Percentiles rank a stretch among this genome's conserved stretches.
phyloP scores from a whole-genome alignment of 2,888 invertebrate genomes.

The Scaptodrosophila latifasciaeformis region DNA sequence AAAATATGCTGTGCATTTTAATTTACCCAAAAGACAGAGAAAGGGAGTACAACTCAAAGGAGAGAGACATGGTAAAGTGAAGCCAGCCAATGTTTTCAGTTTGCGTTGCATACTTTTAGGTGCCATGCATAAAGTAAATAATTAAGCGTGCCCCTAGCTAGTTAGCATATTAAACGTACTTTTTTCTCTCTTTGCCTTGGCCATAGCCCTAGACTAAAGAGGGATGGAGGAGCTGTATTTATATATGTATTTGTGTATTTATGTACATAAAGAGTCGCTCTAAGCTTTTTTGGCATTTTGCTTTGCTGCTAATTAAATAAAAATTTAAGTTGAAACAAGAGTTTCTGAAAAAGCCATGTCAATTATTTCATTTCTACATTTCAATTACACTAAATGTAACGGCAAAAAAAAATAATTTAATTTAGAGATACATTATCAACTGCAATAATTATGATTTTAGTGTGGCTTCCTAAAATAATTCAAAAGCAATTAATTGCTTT shows the following conservation, averaged over 20 bases:
- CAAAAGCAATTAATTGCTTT: conserved; percentile 56
- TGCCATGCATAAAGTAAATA: conserved; percentile 65
- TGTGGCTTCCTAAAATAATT: conserved; percentile 41
- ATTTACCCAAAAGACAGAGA: conserved; percentile 23
- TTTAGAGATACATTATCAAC: too few species aligned
- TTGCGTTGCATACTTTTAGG: conserved; percentile 51
- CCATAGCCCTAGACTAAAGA: too few species aligned
- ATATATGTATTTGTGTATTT: too few species aligned
- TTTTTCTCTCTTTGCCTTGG: conserved; percentile 23
- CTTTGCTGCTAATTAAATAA: conserved; percentile 53
- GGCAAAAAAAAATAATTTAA: too few species aligned
- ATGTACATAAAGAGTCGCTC: too few species aligned
- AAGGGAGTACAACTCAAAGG: conserved; percentile 6
- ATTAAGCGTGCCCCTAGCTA: conserved; percentile 55
- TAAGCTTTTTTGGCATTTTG: not conserved
- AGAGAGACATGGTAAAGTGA: not conserved
- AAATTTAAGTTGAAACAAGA: conserved; percentile 45
- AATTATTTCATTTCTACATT: too few species aligned
- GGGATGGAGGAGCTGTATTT: too few species aligned
- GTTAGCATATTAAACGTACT: conserved; percentile 43
- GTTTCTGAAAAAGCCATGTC: too few species aligned
- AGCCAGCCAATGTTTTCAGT: conserved; percentile 8
- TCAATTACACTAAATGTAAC: too few species aligned
- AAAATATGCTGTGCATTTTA: conserved; percentile 62
- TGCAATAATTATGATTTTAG: too few species aligned